These are phyloP conservation scores for Gymnarchus niloticus DNA, from an alignment of 2,113 vertebrate species.

Conservation along the genomic window DNA sequence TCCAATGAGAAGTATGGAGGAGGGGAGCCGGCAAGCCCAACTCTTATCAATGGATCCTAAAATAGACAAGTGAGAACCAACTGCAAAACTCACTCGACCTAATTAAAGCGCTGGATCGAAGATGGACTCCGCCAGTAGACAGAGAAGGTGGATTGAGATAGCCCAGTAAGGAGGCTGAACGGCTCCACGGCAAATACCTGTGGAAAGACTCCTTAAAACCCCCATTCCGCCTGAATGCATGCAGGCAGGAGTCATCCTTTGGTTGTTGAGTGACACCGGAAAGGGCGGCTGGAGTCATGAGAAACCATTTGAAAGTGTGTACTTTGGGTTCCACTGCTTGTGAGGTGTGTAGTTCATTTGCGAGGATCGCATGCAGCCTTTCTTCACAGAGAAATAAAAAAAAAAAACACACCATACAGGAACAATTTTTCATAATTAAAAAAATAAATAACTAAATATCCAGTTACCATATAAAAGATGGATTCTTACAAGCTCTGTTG, in stretches of 20 bases:
- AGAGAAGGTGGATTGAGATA: not conserved
- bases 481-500: constrained; percentile 54
- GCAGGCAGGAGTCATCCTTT: not conserved
- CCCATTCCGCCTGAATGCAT: not conserved
- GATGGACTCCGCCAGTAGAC: too few species aligned
- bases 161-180: not conserved
- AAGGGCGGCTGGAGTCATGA: too few species aligned
- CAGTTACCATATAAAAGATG: constrained; percentile 31
- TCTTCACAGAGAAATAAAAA: not conserved
- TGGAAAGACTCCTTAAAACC: not conserved
- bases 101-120: too few species aligned
- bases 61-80: constrained; percentile 5
- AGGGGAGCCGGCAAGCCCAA: not conserved
- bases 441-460: not conserved
- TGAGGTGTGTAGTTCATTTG: too few species aligned
- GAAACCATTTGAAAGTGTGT: not conserved
- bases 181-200: constrained; percentile 24
- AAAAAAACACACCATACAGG: not conserved
- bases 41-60: not conserved
- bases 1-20: not conserved
- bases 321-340: too few species aligned
- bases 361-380: too few species aligned
- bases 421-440: too few species aligned
- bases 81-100: constrained; percentile 11
- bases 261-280: too few species aligned